Base-by-base conservation (phyloP, 2,113 vertebrate genomes). In the Menidia beryllina region DNA sequence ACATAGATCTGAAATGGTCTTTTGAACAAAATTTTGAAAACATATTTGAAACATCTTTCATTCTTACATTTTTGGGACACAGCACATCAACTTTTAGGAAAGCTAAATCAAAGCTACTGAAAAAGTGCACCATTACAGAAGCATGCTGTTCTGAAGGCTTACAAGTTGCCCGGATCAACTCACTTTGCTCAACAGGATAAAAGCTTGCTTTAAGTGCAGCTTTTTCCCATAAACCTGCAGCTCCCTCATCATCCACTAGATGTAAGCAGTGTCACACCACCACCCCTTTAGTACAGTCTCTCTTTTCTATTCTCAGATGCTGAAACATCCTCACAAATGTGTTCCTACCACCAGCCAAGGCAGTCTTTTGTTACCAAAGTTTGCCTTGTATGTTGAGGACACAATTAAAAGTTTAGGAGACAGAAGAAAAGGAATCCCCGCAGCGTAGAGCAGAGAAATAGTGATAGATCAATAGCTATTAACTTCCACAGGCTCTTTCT, bases 391-490 rank as follows among this genome's bases (percentile, higher is more conserved):
- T 36, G 50, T 53, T 1, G 41, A 75, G 30, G 48, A 75, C 26
- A 57, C 27, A 72, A 61, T 59, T 64, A 50, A 67, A 60, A 19
- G 34, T 48, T 66, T 63, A 39, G 10, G 56, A 55, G 39, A 15
- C 14, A 38, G n/a, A n/a, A n/a, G n/a, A n/a, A n/a, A n/a, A n/a
- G 25, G 39, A 39, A 23, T 58, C 54, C 47, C 51, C 43, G 30
- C 21, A 49, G 70, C 71, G 47, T 24, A 43, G 26, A 77, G 43
- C 24, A 82, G 52, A 61, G 48, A 67, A 54, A 67, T 30, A 12
- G 25, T 43, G 58, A 50, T 25, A 26, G 61, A 76, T 84, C 77
- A 72, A 81, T 80, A 83, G 12, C 72, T 39, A 70, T 75, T 77
- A 62, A 30, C 19, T 65, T 59, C 58, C 50, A 58, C 59, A 52